phyloP scores from a whole-genome alignment of 2,888 invertebrate genomes.

The Callyntrura sp. region DNA sequence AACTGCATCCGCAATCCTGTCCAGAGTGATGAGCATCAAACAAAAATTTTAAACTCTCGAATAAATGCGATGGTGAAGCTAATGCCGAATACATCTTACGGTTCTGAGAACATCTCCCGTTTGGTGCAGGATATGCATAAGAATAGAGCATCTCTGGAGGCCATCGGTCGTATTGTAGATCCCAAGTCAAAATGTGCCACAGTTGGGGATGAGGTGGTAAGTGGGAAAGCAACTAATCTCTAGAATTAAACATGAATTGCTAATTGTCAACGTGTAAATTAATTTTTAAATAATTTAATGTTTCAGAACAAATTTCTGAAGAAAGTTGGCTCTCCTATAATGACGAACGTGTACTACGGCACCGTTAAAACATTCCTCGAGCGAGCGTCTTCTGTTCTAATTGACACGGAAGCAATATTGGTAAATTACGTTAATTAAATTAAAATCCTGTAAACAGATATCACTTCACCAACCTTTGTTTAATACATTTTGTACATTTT shows the following conservation, averaged over 20 bases:
- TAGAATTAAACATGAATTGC: too few relatives aligned
- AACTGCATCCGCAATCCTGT: background rate
- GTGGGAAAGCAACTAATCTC: too few relatives aligned
- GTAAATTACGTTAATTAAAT: too few relatives aligned
- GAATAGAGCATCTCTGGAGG: background rate
- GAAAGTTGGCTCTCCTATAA: slow-evolving; percentile 93
- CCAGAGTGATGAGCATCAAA: background rate
- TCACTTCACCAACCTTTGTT: too few relatives aligned
- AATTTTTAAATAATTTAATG: too few relatives aligned
- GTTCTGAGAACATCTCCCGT: background rate
- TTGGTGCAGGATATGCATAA: background rate
- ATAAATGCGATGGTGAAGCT: background rate
- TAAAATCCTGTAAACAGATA: too few relatives aligned
- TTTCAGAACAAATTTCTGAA: slow-evolving; percentile 91
- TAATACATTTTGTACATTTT: too few relatives aligned
- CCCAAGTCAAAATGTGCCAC: background rate
- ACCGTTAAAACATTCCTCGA: slow-evolving; percentile 98
- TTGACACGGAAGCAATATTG: slow-evolving; percentile 95
- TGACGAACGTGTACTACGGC: slow-evolving; percentile 96
- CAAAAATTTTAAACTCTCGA: background rate
- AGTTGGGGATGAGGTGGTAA: background rate
- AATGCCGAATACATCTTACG: background rate
- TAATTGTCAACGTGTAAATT: too few relatives aligned
- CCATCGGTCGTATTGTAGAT: background rate
- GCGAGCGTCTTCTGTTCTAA: slow-evolving; percentile 97